phyloP scores from a whole-genome alignment of 2,113 vertebrate genomes.

The Platysternon megacephalum region DNA sequence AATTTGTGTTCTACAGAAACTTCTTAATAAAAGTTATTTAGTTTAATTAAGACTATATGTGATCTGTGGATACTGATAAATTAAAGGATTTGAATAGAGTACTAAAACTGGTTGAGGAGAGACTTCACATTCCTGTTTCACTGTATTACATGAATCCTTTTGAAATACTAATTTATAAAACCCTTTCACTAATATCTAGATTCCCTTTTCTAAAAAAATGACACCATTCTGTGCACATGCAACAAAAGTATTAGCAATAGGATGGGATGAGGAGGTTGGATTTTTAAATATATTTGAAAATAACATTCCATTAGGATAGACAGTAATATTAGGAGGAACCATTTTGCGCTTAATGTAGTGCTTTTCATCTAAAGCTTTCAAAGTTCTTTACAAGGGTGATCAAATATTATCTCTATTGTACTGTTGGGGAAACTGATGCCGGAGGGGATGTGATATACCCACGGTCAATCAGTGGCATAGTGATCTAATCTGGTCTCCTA shows the following conservation, averaged over 20 bases:
- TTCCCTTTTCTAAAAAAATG: not conserved
- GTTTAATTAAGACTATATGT: not conserved
- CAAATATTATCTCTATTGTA: not conserved
- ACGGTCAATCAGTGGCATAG: not conserved
- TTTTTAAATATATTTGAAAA: not conserved
- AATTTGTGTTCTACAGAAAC: not conserved
- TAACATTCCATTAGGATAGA: not conserved
- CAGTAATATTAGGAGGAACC: not conserved
- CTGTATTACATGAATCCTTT: not conserved
- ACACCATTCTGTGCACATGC: not conserved
- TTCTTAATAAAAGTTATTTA: not conserved
- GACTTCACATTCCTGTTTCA: not conserved
- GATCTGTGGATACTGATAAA: not conserved
- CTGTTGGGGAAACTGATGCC: not conserved
- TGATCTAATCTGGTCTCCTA: accelerated
- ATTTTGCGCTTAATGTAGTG: not conserved
- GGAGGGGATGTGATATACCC: not conserved
- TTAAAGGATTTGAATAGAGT: not conserved
- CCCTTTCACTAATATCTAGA: not conserved
- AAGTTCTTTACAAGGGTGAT: not conserved
- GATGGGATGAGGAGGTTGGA: not conserved
- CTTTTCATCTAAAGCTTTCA: not conserved
- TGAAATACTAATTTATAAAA: not conserved
- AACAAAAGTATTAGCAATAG: no score
- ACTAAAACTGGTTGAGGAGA: not conserved